Percentiles rank a stretch among this genome's conserved stretches.
Evolutionary conservation across 2,113 vertebrate species (phyloP).

Genomic region (Gasterosteus nipponicus): DNA sequence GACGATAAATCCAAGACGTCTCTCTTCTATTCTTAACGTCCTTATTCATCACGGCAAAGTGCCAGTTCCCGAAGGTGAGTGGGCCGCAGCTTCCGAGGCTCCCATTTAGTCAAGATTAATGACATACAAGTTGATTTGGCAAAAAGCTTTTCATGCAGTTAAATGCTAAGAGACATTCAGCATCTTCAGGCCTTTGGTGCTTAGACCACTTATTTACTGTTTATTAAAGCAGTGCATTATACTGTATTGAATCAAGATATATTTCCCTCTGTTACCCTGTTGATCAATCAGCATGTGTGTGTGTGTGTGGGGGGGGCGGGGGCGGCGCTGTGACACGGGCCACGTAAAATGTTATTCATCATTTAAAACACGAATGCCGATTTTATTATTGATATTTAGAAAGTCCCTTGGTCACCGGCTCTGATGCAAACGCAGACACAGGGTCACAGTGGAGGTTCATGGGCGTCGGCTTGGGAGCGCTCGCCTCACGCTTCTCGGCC

Average conservation of each 20-base stretch:
- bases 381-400: too few species aligned
- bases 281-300: too few species aligned
- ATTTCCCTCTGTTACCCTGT: too few species aligned
- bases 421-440: too few species aligned
- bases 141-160: constrained; percentile 5
- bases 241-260: background rate
- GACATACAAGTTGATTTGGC: background rate
- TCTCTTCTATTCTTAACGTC: constrained; percentile 31
- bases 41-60: constrained; percentile 31
- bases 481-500: too few species aligned
- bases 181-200: background rate
- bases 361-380: too few species aligned
- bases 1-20: constrained; percentile 24
- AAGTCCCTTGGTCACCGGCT: too few species aligned
- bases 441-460: too few species aligned
- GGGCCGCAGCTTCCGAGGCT: constrained; percentile 14
- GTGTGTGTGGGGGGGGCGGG: background rate
- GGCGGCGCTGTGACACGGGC: too few species aligned
- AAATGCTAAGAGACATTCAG: background rate
- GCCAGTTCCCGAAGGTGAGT: constrained; percentile 39
- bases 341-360: too few species aligned
- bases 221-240: background rate
- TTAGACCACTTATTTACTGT: background rate
- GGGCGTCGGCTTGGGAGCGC: too few species aligned
- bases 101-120: constrained; percentile 7